These are phyloP conservation scores for Rallus crepitans DNA, from an alignment of 2,797 vertebrate species.

Conservation along the genomic window DNA sequence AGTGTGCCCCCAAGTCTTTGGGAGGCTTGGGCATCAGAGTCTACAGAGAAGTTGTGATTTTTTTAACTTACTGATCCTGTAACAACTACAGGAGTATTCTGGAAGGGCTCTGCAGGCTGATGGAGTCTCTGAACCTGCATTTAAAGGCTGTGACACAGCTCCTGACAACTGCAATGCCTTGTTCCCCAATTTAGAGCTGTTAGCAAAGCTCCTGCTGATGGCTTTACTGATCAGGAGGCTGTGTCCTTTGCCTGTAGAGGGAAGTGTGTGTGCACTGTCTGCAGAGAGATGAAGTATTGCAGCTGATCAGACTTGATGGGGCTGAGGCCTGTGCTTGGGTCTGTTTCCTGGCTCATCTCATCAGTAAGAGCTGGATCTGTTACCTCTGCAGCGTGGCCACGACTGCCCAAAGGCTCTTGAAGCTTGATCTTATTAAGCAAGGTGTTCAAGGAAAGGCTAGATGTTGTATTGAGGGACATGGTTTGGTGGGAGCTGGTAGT, in stretches of 20 bases:
- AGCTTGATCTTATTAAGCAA: not conserved
- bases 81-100: not conserved
- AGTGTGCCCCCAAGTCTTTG: accelerated
- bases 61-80: too few species aligned
- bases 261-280: accelerated
- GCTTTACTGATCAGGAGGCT: not conserved
- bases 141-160: not conserved
- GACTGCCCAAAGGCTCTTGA: not conserved
- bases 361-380: not conserved
- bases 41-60: not conserved
- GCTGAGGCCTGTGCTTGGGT: not conserved
- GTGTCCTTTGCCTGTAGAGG: not conserved
- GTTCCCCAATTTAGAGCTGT: not conserved
- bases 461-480: too few species aligned
- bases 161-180: not conserved
- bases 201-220: not conserved
- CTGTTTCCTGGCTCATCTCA: not conserved
- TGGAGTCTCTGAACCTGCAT: not conserved
- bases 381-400: too few species aligned
- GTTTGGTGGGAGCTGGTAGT: too few species aligned
- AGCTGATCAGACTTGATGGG: not conserved
- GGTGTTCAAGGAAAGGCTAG: too few species aligned
- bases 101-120: not conserved
- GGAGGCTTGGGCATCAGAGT: not conserved
- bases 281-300: not conserved